Evolutionary conservation across 1,140 invertebrate genomes (phyloP).

Genomic region (Stenopsyche tienmushanensis): DNA sequence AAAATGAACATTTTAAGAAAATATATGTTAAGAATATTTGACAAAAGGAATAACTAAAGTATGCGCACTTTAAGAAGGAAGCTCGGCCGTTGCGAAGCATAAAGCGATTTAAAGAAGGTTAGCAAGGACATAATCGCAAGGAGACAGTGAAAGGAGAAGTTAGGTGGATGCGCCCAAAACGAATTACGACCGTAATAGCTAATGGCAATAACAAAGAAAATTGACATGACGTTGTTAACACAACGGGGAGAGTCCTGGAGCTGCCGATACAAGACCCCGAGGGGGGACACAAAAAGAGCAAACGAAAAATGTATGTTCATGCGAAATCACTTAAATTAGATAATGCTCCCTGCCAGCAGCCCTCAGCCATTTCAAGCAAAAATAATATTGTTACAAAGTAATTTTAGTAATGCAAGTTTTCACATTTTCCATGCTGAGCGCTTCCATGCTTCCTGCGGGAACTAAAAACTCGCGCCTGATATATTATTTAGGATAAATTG

Average conservation of each 20-base stretch:
- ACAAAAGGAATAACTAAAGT: too few species aligned
- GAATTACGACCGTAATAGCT: constrained; percentile 31
- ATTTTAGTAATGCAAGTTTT: constrained; percentile 40
- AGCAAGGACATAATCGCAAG: too few species aligned
- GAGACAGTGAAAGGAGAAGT: too few species aligned
- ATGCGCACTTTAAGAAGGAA: too few species aligned
- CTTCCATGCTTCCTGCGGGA: not conserved
- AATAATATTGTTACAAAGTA: constrained; percentile 38
- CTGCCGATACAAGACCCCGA: too few species aligned
- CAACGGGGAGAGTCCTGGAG: not conserved
- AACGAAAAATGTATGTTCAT: constrained; percentile 4
- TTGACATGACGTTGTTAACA: constrained; percentile 29
- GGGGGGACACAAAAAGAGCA: not conserved
- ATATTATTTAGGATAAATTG: too few species aligned
- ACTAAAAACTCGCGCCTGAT: too few species aligned
- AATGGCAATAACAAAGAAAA: constrained; percentile 35
- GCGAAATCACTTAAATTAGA: constrained; percentile 37
- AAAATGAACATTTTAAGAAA: too few species aligned
- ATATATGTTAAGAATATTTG: too few species aligned
- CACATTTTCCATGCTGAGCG: constrained; percentile 8
- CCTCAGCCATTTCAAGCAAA: constrained; percentile 12
- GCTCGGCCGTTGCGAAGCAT: too few species aligned
- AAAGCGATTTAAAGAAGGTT: too few species aligned
- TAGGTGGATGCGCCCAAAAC: too few species aligned
- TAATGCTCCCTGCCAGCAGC: constrained; percentile 16